Conservation (phyloP, 2,888 invertebrate genomes). For the Protonemura montana region DNA sequence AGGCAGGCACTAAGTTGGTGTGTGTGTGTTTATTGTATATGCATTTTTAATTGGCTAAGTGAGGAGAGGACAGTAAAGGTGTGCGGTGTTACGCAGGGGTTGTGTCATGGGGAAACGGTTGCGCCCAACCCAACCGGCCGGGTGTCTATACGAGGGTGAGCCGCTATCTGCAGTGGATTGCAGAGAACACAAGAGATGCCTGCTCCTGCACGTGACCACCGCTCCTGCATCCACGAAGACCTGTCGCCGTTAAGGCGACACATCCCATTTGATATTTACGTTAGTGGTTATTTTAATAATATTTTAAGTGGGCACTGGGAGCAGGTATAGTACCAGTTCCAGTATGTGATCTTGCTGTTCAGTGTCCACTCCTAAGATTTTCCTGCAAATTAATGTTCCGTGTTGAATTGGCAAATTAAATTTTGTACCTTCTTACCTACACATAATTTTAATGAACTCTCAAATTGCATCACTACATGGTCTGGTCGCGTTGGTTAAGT, state of each 20-base stretch:
- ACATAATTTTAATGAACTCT: not conserved
- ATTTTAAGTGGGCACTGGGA: not conserved
- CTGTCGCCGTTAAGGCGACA: no score
- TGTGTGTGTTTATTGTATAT: not conserved
- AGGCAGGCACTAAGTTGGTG: not conserved
- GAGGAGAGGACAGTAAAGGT: no score
- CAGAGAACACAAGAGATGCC: constrained; percentile 54
- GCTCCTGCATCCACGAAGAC: no score
- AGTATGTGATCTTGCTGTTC: not conserved
- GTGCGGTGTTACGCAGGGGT: constrained; percentile 60
- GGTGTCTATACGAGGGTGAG: constrained; percentile 68
- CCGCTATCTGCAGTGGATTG: constrained; percentile 57
- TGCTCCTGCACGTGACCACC: constrained; percentile 53
- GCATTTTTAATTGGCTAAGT: not conserved
- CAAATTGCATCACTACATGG: not conserved
- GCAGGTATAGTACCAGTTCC: not conserved
- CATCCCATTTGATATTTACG: not conserved
- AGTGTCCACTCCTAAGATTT: not conserved
- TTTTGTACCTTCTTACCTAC: not conserved
- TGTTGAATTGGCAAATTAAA: not conserved
- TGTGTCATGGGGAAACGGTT: constrained; percentile 74
- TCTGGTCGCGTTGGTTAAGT: not conserved
- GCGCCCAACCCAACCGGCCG: constrained; percentile 66
- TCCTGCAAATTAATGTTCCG: not conserved
- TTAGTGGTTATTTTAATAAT: not conserved